Evolutionary conservation across 92 coral and sea anemone species (phyloP).

Genomic region (Hydrozoanthus gracilis): DNA sequence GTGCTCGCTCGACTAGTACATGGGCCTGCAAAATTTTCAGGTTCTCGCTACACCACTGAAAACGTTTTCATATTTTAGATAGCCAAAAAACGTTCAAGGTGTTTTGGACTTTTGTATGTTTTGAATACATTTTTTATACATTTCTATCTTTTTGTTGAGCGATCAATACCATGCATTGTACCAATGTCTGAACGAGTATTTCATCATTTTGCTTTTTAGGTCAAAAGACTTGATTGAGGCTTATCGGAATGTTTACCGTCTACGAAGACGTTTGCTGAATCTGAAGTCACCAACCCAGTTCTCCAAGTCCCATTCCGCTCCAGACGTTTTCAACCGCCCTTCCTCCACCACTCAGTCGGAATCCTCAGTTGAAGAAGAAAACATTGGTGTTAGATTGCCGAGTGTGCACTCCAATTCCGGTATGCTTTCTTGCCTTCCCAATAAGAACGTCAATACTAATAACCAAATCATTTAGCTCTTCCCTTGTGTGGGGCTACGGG

Average conservation of each 20-base stretch:
- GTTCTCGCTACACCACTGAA: too few species aligned
- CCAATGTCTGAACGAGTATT: not conserved
- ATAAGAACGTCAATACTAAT: not conserved
- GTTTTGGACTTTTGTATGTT: too few species aligned
- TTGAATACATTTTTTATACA: too few species aligned
- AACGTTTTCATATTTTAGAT: too few species aligned
- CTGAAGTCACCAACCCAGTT: slow-evolving; percentile 53
- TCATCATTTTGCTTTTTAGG: slow-evolving; percentile 22
- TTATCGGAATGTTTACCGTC: slow-evolving; percentile 65
- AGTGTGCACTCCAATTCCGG: slow-evolving; percentile 41
- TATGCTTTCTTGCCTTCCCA: not conserved
- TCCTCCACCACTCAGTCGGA: slow-evolving; percentile 38
- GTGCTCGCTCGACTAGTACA: too few species aligned
- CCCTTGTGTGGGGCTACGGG: too few species aligned
- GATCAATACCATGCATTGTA: not conserved
- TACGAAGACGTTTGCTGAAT: slow-evolving; percentile 70
- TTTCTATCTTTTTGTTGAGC: not conserved
- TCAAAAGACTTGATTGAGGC: slow-evolving; percentile 80
- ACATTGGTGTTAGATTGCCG: slow-evolving; percentile 17
- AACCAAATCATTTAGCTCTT: too few species aligned
- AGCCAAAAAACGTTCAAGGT: too few species aligned
- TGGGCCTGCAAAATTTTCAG: too few species aligned
- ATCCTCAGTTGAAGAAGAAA: not conserved
- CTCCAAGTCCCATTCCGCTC: slow-evolving; percentile 45
- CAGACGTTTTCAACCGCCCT: slow-evolving; percentile 31